Conservation (phyloP, 2,888 invertebrate genomes). For the Orthosia cruda region DNA sequence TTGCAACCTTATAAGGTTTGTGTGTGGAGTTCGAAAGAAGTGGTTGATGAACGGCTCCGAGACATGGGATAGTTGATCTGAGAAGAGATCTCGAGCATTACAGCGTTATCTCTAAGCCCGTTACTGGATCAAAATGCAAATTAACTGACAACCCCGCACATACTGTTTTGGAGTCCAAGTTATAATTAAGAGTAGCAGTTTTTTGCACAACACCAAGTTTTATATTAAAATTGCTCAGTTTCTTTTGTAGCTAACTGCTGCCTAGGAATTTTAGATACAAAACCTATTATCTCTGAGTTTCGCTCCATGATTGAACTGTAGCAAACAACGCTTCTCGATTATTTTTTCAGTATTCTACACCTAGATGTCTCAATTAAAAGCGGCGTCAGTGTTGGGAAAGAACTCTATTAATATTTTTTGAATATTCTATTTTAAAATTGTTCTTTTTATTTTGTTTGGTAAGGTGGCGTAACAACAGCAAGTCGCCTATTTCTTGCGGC, state of each 20-base stretch:
- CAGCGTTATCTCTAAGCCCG: conserved; percentile 79
- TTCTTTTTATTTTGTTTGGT: conserved; percentile 6
- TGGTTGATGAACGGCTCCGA: conserved; percentile 75
- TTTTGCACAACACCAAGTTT: conserved; percentile 31
- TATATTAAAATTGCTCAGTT: conserved; percentile 42
- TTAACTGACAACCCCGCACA: conserved; percentile 75
- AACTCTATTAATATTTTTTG: conserved; percentile 7
- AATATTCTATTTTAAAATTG: not conserved
- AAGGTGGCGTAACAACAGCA: conserved; percentile 22
- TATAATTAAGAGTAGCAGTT: conserved; percentile 55
- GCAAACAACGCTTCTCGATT: conserved; percentile 38
- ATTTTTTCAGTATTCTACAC: conserved; percentile 32
- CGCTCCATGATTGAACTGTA: conserved; percentile 33
- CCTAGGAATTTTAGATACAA: conserved; percentile 38
- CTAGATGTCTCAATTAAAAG: conserved; percentile 45
- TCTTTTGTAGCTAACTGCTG: conserved; percentile 31
- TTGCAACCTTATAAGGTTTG: conserved; percentile 75
- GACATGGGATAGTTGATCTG: conserved; percentile 77
- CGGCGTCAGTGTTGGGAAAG: conserved; percentile 1
- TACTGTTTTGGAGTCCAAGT: conserved; percentile 66
- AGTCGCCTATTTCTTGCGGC: conserved; percentile 53
- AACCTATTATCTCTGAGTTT: conserved; percentile 48
- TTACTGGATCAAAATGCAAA: conserved; percentile 83
- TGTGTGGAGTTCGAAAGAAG: conserved; percentile 75
- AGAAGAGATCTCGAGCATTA: conserved; percentile 79